phyloP scores from a whole-genome alignment of 2,797 vertebrate genomes.

The Anguilla obscura region DNA sequence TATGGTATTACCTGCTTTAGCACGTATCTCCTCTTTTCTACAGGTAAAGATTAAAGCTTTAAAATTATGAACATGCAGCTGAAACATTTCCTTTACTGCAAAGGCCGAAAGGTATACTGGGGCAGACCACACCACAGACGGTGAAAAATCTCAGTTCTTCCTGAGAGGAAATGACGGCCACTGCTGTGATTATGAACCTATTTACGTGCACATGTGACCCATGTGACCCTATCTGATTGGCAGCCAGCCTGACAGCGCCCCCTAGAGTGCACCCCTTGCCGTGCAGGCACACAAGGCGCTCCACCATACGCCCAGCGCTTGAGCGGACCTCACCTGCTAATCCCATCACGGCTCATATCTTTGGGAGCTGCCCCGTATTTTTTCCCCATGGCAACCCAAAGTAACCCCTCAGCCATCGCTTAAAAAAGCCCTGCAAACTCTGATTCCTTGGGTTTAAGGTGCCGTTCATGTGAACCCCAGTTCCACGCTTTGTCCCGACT shows the following conservation, averaged over 20 bases:
- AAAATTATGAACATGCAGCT: background rate
- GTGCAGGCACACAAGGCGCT: background rate
- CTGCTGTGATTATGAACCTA: background rate
- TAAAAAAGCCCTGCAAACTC: background rate
- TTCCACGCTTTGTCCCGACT: background rate
- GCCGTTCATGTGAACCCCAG: background rate
- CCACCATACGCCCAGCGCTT: background rate
- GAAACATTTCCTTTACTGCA: background rate
- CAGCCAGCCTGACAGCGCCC: constrained; percentile 5
- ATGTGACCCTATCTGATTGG: background rate
- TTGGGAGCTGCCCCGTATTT: background rate
- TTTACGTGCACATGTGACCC: background rate
- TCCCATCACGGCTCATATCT: background rate
- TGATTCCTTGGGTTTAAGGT: background rate
- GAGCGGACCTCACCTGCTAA: constrained; percentile 8
- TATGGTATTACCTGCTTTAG: background rate
- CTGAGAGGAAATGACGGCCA: background rate
- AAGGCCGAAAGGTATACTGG: background rate
- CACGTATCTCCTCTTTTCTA: background rate
- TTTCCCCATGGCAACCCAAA: background rate
- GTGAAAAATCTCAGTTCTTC: background rate
- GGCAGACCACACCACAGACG: background rate
- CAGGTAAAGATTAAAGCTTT: background rate
- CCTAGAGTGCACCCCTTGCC: background rate
- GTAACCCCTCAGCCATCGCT: background rate